Percentiles rank a stretch among this genome's conserved stretches.
These are phyloP conservation scores for Drosophila pegasa DNA, from an alignment of 2,888 invertebrate species.

Conservation along the genomic window DNA sequence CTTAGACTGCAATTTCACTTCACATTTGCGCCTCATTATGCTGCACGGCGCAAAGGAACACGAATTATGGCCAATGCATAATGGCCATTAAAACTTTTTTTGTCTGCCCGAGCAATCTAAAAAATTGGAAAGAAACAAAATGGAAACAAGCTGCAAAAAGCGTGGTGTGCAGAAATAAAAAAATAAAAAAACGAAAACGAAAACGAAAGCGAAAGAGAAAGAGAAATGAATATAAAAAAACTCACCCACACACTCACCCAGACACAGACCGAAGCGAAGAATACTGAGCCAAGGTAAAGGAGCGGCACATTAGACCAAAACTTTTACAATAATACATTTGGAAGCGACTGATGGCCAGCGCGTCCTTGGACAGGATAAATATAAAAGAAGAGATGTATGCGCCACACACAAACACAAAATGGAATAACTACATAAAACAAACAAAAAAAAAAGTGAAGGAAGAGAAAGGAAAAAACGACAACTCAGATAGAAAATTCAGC, in stretches of 20 bases:
- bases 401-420: constrained; percentile 33
- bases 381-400: constrained; percentile 30
- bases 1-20: constrained; percentile 68
- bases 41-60: constrained; percentile 33
- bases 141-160: constrained; percentile 28
- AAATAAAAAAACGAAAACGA: constrained; percentile 1
- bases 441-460: constrained; percentile 25
- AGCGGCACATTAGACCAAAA: constrained; percentile 65
- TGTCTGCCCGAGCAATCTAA: constrained; percentile 43
- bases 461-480: constrained; percentile 33
- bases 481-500: constrained; percentile 63
- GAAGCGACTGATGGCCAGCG: constrained; percentile 48
- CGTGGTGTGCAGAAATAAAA: constrained; percentile 10
- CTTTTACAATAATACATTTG: constrained; percentile 74
- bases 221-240: neutral
- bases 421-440: constrained; percentile 48
- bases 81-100: constrained; percentile 71
- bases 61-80: constrained; percentile 78
- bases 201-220: constrained; percentile 5
- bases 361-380: constrained; percentile 63
- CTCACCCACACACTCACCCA: constrained; percentile 9
- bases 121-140: constrained; percentile 41
- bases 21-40: constrained; percentile 65
- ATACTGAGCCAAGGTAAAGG: constrained; percentile 40
- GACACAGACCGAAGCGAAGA: constrained; percentile 4